A percentile compares a stretch with the other conserved stretches of the same genome.
These are phyloP conservation scores for Masnerella sp. DNA, from an alignment of 2,888 invertebrate genomes.

Conservation along the genomic window DNA sequence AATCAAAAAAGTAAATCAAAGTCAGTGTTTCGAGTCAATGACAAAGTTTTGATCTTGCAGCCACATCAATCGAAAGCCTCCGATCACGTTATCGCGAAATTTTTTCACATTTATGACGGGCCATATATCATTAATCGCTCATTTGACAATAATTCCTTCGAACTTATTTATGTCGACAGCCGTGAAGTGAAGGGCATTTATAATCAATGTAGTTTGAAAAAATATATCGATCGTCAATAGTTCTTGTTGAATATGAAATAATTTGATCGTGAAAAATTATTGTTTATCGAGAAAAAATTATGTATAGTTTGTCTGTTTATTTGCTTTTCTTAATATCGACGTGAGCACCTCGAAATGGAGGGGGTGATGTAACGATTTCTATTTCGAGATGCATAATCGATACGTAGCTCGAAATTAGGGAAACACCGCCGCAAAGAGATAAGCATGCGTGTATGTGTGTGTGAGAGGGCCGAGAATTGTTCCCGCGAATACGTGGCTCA, in stretches of 20 bases:
- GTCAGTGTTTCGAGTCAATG: neutral
- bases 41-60: conserved; percentile 17
- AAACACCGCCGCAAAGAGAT: too few species aligned
- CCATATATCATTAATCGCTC: conserved; percentile 3
- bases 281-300: neutral
- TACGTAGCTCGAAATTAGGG: too few species aligned
- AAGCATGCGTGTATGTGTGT: too few species aligned
- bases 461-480: too few species aligned
- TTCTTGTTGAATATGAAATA: neutral
- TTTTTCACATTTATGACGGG: conserved; percentile 29
- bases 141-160: conserved; percentile 29
- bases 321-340: neutral
- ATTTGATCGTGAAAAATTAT: neutral
- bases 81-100: conserved; percentile 11
- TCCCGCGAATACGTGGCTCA: too few species aligned
- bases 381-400: neutral
- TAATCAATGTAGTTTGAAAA: conserved; percentile 9
- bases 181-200: conserved; percentile 10
- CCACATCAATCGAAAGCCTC: conserved; percentile 22
- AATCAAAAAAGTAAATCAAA: conserved; percentile 4
- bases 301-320: neutral
- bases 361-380: conserved; percentile 4
- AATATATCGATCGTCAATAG: conserved; percentile 1
- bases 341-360: neutral
- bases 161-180: conserved; percentile 6